Evolutionary conservation across 2,797 vertebrate genomes (phyloP).

Genomic region (Parotocinclus haroldoi): DNA sequence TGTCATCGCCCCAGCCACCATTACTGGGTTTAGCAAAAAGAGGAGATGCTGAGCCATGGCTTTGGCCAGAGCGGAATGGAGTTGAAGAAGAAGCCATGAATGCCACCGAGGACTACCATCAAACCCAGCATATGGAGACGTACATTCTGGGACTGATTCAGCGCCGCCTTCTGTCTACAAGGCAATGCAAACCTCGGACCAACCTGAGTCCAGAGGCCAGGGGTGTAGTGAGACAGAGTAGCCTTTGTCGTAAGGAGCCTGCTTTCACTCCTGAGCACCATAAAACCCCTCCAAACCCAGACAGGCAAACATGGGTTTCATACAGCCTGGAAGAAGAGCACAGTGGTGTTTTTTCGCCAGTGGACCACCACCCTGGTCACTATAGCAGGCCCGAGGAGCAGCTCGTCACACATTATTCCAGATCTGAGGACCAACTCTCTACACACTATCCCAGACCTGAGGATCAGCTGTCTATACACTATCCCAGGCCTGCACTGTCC

Average conservation of each 20-base stretch:
- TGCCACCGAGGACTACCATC: constrained; percentile 55
- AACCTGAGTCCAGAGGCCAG: constrained; percentile 65
- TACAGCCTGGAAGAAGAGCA: constrained; percentile 46
- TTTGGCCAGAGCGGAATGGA: constrained; percentile 37
- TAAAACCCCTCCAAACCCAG: constrained; percentile 48
- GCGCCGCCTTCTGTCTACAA: constrained; percentile 63
- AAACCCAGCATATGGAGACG: constrained; percentile 67
- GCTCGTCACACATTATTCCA: constrained; percentile 28
- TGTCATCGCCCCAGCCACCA: constrained; percentile 62
- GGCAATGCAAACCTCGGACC: constrained; percentile 74
- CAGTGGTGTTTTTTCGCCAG: background rate
- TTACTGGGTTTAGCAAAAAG: constrained; percentile 49
- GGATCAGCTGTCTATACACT: constrained; percentile 24
- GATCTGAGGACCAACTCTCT: constrained; percentile 41
- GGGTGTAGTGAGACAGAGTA: constrained; percentile 69
- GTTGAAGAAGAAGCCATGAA: constrained; percentile 1
- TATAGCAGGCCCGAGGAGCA: constrained; percentile 47
- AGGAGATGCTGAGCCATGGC: constrained; percentile 48
- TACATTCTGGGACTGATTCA: constrained; percentile 80
- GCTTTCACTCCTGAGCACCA: constrained; percentile 51
- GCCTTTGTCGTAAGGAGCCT: constrained; percentile 67
- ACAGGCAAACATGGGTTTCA: constrained; percentile 52
- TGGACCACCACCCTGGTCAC: constrained; percentile 36
- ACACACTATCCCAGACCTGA: constrained; percentile 36
- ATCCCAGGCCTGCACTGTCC: constrained; percentile 33